Percentiles rank a stretch among this genome's conserved stretches.
Evolutionary conservation across 1,140 invertebrate species (phyloP).

Genomic region (Lethrus apterus): DNA sequence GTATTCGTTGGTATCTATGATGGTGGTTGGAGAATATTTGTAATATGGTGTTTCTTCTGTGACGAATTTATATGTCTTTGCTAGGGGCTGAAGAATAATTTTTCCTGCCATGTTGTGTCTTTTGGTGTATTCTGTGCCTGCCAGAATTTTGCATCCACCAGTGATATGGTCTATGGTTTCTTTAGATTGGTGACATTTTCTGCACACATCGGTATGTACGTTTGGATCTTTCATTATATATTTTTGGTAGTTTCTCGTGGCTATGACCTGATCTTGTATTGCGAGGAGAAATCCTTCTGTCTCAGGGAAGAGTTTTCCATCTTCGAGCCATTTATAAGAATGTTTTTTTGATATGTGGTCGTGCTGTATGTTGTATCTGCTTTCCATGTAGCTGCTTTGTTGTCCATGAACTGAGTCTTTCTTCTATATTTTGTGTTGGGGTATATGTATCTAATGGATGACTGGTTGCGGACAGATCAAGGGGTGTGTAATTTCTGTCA

Average conservation of each 20-base stretch:
- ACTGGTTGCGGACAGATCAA: no score
- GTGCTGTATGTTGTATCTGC: no score
- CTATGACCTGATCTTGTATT: constrained; percentile 33
- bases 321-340: constrained; percentile 21
- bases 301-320: constrained; percentile 22
- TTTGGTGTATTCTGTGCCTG: neutral
- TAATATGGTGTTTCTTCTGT: no score
- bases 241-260: constrained; percentile 28
- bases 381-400: constrained; percentile 1
- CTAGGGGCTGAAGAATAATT: no score
- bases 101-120: constrained; percentile 4
- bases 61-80: no score
- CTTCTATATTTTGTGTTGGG: no score
- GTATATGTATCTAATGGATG: no score
- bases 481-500: no score
- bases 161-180: constrained; percentile 9
- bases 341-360: neutral
- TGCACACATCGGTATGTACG: neutral
- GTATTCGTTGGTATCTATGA: no score
- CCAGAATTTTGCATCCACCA: neutral
- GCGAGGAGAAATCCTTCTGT: constrained; percentile 28
- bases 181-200: constrained; percentile 1
- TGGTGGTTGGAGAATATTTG: no score
- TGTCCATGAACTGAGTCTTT: no score
- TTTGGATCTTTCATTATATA: constrained; percentile 25